Conservation (phyloP, 2,113 vertebrate genomes). For the Brevimyrus niger region DNA sequence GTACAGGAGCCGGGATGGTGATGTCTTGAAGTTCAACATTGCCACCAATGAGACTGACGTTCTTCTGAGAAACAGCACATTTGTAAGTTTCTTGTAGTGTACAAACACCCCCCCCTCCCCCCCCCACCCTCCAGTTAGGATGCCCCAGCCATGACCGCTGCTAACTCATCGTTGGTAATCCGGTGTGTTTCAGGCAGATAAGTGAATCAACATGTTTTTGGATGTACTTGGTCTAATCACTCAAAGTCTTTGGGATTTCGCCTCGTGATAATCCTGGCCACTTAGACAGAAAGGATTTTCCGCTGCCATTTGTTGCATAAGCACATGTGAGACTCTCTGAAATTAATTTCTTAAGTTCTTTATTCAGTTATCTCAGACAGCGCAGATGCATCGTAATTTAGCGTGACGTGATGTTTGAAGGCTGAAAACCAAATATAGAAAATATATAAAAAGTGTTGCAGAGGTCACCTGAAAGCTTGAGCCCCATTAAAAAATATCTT, state of each 20-base stretch:
- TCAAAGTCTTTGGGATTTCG: background rate
- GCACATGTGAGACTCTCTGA: background rate
- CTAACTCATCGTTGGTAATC: background rate
- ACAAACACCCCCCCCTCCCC: background rate
- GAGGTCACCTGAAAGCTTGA: background rate
- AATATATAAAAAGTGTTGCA: background rate
- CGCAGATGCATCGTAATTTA: background rate
- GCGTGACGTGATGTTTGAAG: background rate
- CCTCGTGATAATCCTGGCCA: background rate
- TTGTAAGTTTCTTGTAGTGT: conserved; percentile 70
- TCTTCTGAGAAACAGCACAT: conserved; percentile 82
- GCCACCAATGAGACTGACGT: conserved; percentile 78
- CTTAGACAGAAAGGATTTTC: background rate
- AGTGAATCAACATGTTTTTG: background rate
- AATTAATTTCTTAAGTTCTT: background rate
- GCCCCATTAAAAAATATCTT: background rate
- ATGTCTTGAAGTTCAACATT: conserved; percentile 89
- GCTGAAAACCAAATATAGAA: background rate
- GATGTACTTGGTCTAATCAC: background rate
- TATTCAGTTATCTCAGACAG: background rate
- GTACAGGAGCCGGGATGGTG: conserved; percentile 84
- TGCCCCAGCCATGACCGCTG: background rate
- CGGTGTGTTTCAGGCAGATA: background rate
- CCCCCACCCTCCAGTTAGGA: background rate
- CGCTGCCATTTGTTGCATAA: background rate